Conservation (phyloP, 2,113 vertebrate genomes). For the Otus sunia region DNA sequence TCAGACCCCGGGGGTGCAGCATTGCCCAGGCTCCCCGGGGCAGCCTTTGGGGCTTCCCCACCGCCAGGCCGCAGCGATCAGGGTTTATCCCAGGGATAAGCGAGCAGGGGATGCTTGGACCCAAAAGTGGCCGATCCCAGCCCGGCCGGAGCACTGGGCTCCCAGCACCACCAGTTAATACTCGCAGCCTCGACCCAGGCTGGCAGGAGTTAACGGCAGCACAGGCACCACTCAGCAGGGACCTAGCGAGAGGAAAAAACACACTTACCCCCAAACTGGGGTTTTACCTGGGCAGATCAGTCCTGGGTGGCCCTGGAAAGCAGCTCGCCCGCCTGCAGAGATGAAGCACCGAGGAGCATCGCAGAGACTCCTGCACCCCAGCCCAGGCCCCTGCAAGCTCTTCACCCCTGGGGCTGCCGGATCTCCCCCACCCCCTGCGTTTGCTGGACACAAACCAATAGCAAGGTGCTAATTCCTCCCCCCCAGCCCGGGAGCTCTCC, state of each 20-base stretch:
- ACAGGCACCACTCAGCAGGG: background rate
- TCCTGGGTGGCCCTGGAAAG: background rate
- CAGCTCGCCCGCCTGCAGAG: background rate
- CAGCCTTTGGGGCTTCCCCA: no score
- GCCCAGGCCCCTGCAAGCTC: background rate
- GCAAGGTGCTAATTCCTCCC: background rate
- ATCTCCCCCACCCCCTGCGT: background rate
- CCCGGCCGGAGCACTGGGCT: background rate
- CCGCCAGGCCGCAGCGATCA: accelerated
- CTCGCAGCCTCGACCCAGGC: background rate
- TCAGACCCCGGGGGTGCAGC: background rate
- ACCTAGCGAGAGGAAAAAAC: background rate
- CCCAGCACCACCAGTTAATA: background rate
- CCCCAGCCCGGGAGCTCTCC: background rate
- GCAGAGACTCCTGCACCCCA: no score
- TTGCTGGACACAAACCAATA: background rate
- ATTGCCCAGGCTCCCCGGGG: background rate
- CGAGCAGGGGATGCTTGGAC: background rate
- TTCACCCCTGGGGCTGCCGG: no score
- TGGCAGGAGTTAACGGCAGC: background rate
- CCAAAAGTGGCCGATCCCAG: accelerated
- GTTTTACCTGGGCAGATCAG: background rate
- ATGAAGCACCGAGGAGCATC: accelerated
- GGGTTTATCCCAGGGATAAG: no score
- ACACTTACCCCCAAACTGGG: accelerated